These are phyloP conservation scores for Cotesia typhae DNA, from an alignment of 1,140 invertebrate genomes.

Conservation along the genomic window DNA sequence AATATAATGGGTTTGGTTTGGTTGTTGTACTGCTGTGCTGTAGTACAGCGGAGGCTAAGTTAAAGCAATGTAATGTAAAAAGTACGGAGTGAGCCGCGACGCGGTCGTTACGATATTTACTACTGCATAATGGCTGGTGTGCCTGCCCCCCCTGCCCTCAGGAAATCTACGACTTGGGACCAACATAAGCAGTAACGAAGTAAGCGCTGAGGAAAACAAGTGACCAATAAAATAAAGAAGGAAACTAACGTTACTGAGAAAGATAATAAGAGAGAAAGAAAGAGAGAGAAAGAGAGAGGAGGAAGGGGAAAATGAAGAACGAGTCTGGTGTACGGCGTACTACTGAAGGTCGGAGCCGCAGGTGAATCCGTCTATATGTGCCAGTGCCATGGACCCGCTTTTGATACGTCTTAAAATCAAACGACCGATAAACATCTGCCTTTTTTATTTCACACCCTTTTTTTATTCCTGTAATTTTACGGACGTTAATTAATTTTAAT, in stretches of 20 bases:
- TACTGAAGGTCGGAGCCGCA: slow-evolving; percentile 1
- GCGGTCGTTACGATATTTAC: slow-evolving; percentile 65
- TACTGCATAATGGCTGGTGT: slow-evolving; percentile 63
- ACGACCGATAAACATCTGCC: no score
- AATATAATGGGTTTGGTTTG: background rate
- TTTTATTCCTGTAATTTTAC: no score
- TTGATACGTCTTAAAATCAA: no score
- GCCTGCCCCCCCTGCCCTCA: slow-evolving; percentile 41
- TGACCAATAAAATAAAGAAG: no score
- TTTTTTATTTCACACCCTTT: no score
- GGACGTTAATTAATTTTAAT: no score
- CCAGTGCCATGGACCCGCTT: no score
- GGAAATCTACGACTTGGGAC: background rate
- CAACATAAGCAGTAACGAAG: background rate
- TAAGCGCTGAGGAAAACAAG: no score
- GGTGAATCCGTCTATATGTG: slow-evolving; percentile 7
- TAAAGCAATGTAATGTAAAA: background rate
- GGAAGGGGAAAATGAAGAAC: background rate
- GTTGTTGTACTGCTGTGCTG: background rate
- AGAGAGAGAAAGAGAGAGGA: no score
- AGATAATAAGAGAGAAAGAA: no score
- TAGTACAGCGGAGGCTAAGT: slow-evolving; percentile 8
- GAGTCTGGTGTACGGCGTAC: background rate
- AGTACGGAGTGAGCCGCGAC: slow-evolving; percentile 38
- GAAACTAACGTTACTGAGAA: no score